Evolutionary conservation across 1,140 invertebrate species (phyloP), one percentile per base, ranked within the genome.

Genomic region (Bombus superbus): DNA sequence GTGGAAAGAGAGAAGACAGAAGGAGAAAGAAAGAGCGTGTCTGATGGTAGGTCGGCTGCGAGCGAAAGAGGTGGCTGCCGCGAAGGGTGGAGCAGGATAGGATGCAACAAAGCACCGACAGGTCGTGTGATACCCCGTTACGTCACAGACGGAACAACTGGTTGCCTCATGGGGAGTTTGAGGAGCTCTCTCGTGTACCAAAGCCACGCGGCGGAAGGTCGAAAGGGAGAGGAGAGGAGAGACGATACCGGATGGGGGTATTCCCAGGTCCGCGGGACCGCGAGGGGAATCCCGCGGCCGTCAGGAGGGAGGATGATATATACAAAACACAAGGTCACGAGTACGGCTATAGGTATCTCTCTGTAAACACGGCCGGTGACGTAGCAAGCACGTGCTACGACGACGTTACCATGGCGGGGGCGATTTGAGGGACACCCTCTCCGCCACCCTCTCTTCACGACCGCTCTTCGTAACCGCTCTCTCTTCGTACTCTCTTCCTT

Each of bases 301-400:
- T 62, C 82, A 87, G 85, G 86, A 86, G 87, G 86, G 89, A 90
- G 90, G 92, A 90, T 92, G 92, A 93, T 94, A 92, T 93, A 94
- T 94, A 94, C 92, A 94, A 94, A 94, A 94, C 91, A 91, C 94
- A 94, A 94, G 94, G 94, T 94, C 93, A 94, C 92, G 92, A 93
- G 93, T 94, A 90, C 90, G 91, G 92, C 91, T 93, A 93, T 93
- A 92, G 88, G 88, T 92, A 92, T 91, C 89, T 93, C 86, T 92
- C 92, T 94, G 93, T 94, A 94, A 94, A 94, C 93, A 94, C 89
- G 92, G 92, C 90, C 35, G 92, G 90, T 94, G 92, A 94, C 93
- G 93, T 93, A 94, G 90, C 86, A 82, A 91, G 92, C 91, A 92
- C 89, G 91, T 92, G 92, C 90, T 88, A 90, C 90, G 90, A 90